Percentiles rank a stretch among this genome's conserved stretches.
Conservation (phyloP, 1,140 invertebrate genomes). For the Cyclargus thomasi region DNA sequence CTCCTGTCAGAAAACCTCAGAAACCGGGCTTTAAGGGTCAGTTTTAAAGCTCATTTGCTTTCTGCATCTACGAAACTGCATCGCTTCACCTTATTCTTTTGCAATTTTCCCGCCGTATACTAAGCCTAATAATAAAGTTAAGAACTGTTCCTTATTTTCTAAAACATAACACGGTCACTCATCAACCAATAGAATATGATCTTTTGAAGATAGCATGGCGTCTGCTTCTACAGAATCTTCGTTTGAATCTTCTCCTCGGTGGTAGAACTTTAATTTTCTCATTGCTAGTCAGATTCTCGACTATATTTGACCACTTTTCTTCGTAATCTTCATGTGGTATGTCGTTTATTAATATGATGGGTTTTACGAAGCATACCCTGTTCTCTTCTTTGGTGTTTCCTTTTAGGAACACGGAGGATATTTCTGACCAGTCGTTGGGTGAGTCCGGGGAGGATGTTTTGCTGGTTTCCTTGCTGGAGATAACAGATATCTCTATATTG, state of each 20-base stretch:
- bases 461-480: slow-evolving; percentile 42
- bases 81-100: too few relatives aligned
- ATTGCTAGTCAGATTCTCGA: slow-evolving; percentile 44
- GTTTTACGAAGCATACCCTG: slow-evolving; percentile 40
- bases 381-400: slow-evolving; percentile 36
- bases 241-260: slow-evolving; percentile 44
- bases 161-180: background rate
- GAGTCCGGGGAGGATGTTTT: slow-evolving; percentile 39
- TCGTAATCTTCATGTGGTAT: slow-evolving; percentile 57
- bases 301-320: slow-evolving; percentile 51
- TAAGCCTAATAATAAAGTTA: too few relatives aligned
- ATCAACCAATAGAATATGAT: slow-evolving; percentile 57
- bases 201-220: slow-evolving; percentile 55
- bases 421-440: slow-evolving; percentile 36
- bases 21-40: too few relatives aligned
- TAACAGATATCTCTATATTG: slow-evolving; percentile 44
- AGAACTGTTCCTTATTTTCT: background rate
- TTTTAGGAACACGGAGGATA: slow-evolving; percentile 36
- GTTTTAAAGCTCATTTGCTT: too few relatives aligned
- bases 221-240: slow-evolving; percentile 57
- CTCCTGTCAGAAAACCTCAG: too few relatives aligned
- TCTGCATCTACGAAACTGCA: too few relatives aligned
- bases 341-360: slow-evolving; percentile 62
- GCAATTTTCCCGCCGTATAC: too few relatives aligned
- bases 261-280: slow-evolving; percentile 55